Percentiles rank a stretch among this genome's conserved stretches.
phyloP scores from a whole-genome alignment of 2,113 vertebrate genomes.

The Triplophysa dalaica region DNA sequence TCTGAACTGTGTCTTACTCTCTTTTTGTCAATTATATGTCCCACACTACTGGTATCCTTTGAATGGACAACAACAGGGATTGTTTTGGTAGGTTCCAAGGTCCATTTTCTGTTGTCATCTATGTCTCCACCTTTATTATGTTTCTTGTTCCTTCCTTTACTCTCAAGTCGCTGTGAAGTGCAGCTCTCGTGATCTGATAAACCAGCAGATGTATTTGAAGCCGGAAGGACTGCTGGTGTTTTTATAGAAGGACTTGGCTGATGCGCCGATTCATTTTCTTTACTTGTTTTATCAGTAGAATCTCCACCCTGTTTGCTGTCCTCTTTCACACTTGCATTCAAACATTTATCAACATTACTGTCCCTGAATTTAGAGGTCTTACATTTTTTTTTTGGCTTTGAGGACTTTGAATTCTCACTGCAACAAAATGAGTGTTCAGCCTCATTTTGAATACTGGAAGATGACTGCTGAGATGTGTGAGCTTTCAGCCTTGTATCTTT shows the following conservation, averaged over 20 bases:
- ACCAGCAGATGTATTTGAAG: constrained; percentile 22
- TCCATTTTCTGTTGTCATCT: constrained; percentile 19
- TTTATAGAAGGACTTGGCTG: constrained; percentile 33
- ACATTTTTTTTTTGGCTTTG: constrained; percentile 33
- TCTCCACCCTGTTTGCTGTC: constrained; percentile 17
- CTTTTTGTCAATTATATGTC: constrained; percentile 19
- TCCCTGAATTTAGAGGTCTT: constrained; percentile 32
- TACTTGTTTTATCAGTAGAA: constrained; percentile 6
- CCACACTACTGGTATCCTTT: constrained; percentile 17
- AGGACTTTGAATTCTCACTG: constrained; percentile 5
- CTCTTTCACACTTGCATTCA: background rate
- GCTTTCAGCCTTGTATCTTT: constrained; percentile 27
- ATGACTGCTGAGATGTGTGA: constrained; percentile 13
- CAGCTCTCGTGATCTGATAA: constrained; percentile 16
- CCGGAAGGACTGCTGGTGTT: background rate
- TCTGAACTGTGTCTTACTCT: constrained; percentile 24
- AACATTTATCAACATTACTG: constrained; percentile 29
- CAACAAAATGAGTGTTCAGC: constrained; percentile 1
- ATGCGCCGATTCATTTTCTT: constrained; percentile 27
- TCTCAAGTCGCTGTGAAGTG: constrained; percentile 18
- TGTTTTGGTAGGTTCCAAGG: background rate
- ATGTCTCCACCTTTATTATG: constrained; percentile 26
- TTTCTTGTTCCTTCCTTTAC: constrained; percentile 21
- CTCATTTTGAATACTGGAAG: constrained; percentile 21
- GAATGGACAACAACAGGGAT: constrained; percentile 5